phyloP scores from a whole-genome alignment of 2,797 vertebrate species.

The Brachyrhaphis roseni region DNA sequence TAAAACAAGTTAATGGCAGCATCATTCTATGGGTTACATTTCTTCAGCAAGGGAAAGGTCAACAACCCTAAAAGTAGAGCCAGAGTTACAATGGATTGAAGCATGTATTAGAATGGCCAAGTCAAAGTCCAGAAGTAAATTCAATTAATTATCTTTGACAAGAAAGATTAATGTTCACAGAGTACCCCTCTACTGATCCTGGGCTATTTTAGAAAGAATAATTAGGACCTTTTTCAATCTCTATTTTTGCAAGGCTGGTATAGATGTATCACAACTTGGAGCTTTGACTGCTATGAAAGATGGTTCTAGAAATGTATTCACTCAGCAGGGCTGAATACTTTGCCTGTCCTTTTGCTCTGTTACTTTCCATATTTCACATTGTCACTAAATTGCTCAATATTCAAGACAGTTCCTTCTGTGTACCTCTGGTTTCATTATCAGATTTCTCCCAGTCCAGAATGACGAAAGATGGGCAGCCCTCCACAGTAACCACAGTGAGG shows the following conservation, averaged over 20 bases:
- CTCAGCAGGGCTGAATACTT: neutral
- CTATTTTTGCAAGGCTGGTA: neutral
- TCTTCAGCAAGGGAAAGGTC: neutral
- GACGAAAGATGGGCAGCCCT: constrained; percentile 94
- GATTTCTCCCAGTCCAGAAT: constrained; percentile 93
- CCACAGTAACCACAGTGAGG: constrained; percentile 94
- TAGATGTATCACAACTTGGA: neutral
- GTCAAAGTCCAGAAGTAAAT: neutral
- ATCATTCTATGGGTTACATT: neutral
- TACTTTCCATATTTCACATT: neutral
- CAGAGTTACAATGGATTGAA: neutral
- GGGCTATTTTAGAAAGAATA: neutral
- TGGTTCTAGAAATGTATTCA: neutral
- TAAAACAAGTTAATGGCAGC: neutral
- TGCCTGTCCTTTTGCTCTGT: neutral
- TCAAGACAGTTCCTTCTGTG: neutral
- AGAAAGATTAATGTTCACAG: neutral
- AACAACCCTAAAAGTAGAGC: neutral
- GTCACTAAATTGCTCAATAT: neutral
- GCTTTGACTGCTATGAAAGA: neutral
- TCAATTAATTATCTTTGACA: neutral
- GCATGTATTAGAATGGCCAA: neutral
- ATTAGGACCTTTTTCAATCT: neutral
- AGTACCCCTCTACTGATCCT: neutral
- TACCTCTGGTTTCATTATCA: constrained; percentile 94